Conservation (phyloP, 2,888 invertebrate species). For the Cremastinae sp. region DNA sequence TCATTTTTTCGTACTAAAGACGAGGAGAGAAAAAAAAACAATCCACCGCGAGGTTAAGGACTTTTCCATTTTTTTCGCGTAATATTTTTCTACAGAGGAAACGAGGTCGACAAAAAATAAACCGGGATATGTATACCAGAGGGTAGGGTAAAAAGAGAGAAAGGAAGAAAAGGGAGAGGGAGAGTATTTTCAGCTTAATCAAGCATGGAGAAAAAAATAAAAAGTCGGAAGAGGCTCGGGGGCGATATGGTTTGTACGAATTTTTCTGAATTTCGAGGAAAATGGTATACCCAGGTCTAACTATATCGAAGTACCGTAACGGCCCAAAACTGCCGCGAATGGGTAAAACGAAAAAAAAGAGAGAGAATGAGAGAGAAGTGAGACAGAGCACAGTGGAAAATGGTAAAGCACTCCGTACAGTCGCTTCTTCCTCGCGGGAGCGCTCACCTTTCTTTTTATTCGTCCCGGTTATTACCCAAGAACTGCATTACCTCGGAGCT, state of each 20-base stretch:
- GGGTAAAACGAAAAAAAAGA: neutral
- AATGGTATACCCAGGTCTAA: constrained; percentile 38
- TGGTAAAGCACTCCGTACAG: constrained; percentile 44
- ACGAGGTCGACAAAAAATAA: neutral
- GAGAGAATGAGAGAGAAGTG: constrained; percentile 11
- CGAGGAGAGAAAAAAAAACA: constrained; percentile 42
- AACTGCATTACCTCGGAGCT: constrained; percentile 61
- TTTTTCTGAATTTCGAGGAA: constrained; percentile 35
- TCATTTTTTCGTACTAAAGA: constrained; percentile 30
- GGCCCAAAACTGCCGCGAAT: no score
- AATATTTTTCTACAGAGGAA: constrained; percentile 26
- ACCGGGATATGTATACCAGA: neutral
- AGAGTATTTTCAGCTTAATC: constrained; percentile 67
- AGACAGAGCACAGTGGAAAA: constrained; percentile 36
- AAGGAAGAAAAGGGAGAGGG: neutral
- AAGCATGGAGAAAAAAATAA: constrained; percentile 58
- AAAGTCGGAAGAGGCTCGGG: constrained; percentile 28
- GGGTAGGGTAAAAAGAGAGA: neutral
- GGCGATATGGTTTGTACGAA: constrained; percentile 46
- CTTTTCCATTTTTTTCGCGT: constrained; percentile 31
- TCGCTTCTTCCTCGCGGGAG: constrained; percentile 32
- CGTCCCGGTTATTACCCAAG: constrained; percentile 61
- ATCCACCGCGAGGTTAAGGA: neutral
- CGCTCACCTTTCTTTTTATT: constrained; percentile 50
- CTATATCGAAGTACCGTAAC: constrained; percentile 25